Evolutionary conservation across 2,113 vertebrate genomes (phyloP).

Genomic region (Cinclus mexicanus): DNA sequence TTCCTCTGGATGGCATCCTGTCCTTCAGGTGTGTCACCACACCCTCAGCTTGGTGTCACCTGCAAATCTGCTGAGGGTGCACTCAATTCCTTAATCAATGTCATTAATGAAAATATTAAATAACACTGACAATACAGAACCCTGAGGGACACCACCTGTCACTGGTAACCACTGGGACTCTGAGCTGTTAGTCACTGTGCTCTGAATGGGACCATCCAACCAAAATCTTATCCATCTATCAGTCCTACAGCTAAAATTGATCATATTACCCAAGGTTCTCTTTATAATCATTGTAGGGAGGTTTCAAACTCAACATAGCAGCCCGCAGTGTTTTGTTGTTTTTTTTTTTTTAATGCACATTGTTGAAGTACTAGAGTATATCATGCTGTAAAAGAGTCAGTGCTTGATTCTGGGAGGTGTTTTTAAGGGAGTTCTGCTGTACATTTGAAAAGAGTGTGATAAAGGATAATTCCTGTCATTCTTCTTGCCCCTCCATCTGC

Average conservation of each 20-base stretch:
- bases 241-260: background rate
- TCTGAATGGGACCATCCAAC: background rate
- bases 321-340: background rate
- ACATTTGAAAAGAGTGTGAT: background rate
- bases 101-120: background rate
- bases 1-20: background rate
- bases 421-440: background rate
- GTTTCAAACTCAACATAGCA: background rate
- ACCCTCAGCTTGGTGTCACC: background rate
- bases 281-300: background rate
- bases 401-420: background rate
- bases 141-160: background rate
- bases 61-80: background rate
- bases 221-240: background rate
- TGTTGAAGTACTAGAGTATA: background rate
- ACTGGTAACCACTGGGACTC: no score
- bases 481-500: background rate
- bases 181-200: background rate
- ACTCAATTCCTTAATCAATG: background rate
- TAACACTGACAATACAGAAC: background rate
- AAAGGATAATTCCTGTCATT: fast-evolving
- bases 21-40: background rate
- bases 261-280: background rate
- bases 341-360: background rate
- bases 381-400: background rate